A percentile compares a stretch with the other conserved stretches of the same genome.
These are phyloP conservation scores for Ptychoptera albimana DNA, from an alignment of 2,888 invertebrate species.

Conservation along the genomic window DNA sequence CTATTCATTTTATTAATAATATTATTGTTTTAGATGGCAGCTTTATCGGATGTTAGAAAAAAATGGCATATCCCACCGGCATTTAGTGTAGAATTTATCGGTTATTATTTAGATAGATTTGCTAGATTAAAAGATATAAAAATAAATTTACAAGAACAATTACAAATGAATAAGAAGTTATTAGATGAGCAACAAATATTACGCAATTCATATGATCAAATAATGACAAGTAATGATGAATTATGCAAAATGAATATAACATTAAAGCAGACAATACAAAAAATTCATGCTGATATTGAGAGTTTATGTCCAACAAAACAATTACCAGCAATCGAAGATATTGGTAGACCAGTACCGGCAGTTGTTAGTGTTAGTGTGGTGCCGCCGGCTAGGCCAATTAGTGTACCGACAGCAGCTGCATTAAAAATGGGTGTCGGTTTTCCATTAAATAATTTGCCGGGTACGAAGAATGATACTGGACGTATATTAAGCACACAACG, in stretches of 20 bases:
- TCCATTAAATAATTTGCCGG: conserved; percentile 53
- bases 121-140: conserved; percentile 65
- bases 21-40: conserved; percentile 38
- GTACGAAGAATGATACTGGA: conserved; percentile 50
- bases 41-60: conserved; percentile 70
- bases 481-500: conserved; percentile 32
- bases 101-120: conserved; percentile 83
- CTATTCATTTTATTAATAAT: background rate
- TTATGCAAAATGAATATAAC: conserved; percentile 29
- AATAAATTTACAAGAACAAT: conserved; percentile 54
- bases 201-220: conserved; percentile 56
- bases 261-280: conserved; percentile 42
- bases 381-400: conserved; percentile 43
- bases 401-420: conserved; percentile 66
- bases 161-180: conserved; percentile 55
- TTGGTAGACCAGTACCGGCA: conserved; percentile 29
- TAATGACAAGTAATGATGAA: conserved; percentile 1
- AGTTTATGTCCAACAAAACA: conserved; percentile 42
- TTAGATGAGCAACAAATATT: conserved; percentile 62
- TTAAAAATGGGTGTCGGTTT: conserved; percentile 78
- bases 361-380: conserved; percentile 17
- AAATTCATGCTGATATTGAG: conserved; percentile 43
- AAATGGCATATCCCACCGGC: conserved; percentile 92
- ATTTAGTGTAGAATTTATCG: conserved; percentile 87
- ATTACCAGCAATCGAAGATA: conserved; percentile 39